phyloP scores from a whole-genome alignment of 2,797 vertebrate species.

The Brachyalestes nurse region DNA sequence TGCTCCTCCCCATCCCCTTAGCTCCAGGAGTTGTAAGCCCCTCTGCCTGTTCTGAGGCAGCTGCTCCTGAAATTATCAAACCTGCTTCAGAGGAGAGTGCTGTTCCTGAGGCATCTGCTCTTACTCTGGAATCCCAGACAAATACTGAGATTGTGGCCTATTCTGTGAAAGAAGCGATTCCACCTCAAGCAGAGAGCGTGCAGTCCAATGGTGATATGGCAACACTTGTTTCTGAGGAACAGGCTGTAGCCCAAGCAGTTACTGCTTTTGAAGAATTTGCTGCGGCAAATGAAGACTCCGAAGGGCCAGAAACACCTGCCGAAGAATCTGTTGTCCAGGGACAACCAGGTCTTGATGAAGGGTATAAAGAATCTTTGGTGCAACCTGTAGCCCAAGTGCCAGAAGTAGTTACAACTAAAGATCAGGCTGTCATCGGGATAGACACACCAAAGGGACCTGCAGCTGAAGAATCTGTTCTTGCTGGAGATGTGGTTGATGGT shows the following conservation, averaged over 20 bases:
- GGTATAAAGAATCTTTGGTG: slow-evolving; percentile 28
- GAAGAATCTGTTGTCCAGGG: slow-evolving; percentile 12
- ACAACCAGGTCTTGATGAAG: slow-evolving; percentile 17
- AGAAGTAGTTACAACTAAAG: slow-evolving; percentile 29
- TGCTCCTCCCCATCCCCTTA: slow-evolving; percentile 58
- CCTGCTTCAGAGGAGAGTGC: slow-evolving; percentile 59
- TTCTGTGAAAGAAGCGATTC: background rate
- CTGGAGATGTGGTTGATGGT: slow-evolving; percentile 4
- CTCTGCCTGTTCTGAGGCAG: slow-evolving; percentile 61
- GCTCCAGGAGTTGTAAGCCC: slow-evolving; percentile 63
- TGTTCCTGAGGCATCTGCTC: slow-evolving; percentile 55
- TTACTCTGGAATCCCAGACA: slow-evolving; percentile 50
- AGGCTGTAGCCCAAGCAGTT: slow-evolving; percentile 10
- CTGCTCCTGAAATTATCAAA: slow-evolving; percentile 64
- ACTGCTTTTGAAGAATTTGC: slow-evolving; percentile 44
- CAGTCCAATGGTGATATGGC: background rate
- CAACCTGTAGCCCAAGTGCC: slow-evolving; percentile 38
- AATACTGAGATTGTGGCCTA: slow-evolving; percentile 54
- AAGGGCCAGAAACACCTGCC: slow-evolving; percentile 6
- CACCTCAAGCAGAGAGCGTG: background rate
- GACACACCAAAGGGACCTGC: background rate
- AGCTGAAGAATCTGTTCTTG: slow-evolving; percentile 5
- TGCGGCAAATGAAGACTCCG: background rate
- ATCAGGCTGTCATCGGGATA: background rate
- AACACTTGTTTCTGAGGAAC: background rate